phyloP scores from a whole-genome alignment of 2,113 vertebrate genomes.

The Leptobrachium leishanense region DNA sequence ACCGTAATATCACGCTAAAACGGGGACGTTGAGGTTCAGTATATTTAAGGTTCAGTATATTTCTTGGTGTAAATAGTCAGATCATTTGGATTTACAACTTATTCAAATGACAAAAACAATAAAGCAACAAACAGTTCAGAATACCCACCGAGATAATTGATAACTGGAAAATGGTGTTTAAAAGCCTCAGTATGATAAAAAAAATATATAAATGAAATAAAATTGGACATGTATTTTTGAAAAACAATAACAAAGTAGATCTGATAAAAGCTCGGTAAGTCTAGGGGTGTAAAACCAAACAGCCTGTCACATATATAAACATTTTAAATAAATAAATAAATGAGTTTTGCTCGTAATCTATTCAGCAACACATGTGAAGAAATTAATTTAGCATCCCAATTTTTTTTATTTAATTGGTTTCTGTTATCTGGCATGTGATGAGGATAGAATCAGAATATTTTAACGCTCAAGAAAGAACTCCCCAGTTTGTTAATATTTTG shows the following conservation, averaged over 20 bases:
- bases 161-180: not conserved
- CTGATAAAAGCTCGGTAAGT: too few species aligned
- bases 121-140: not conserved
- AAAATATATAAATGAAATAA: conserved; percentile 10
- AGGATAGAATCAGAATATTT: conserved; percentile 38
- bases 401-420: conserved; percentile 49
- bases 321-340: conserved; percentile 42
- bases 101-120: too few species aligned
- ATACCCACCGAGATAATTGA: conserved; percentile 8
- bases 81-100: too few species aligned
- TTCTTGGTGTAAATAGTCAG: too few species aligned
- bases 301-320: conserved; percentile 20
- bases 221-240: conserved; percentile 31
- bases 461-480: conserved; percentile 15
- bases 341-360: conserved; percentile 29
- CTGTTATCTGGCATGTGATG: conserved; percentile 44
- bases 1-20: too few species aligned
- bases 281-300: too few species aligned
- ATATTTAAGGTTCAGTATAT: too few species aligned
- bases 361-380: conserved; percentile 40
- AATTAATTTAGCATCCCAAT: conserved; percentile 46
- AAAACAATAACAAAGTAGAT: conserved; percentile 9
- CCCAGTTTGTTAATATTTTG: conserved; percentile 43
- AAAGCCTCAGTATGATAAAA: conserved; percentile 26
- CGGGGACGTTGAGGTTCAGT: too few species aligned